Conservation (phyloP, 2,888 invertebrate species). For the Rhagonycha lutea region DNA sequence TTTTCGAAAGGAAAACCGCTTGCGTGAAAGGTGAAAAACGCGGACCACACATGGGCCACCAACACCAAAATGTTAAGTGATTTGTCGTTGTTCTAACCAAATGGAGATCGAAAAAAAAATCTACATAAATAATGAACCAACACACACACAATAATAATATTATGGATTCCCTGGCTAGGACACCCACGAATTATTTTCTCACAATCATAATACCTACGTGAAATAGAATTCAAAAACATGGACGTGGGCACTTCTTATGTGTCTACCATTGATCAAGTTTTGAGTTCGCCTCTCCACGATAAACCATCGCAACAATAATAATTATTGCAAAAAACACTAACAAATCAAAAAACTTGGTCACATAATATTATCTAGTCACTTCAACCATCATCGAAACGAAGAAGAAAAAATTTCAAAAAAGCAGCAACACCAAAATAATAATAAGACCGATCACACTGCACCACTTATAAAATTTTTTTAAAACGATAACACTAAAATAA, state of each 20-base stretch:
- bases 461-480: conserved; percentile 7
- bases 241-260: conserved; percentile 46
- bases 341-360: conserved; percentile 12
- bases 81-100: conserved; percentile 11
- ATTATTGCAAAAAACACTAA: conserved; percentile 26
- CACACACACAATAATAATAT: conserved; percentile 12
- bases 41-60: conserved; percentile 15
- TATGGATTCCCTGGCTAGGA: conserved; percentile 34
- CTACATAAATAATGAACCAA: conserved; percentile 2
- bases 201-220: conserved; percentile 45
- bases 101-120: conserved; percentile 1
- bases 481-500: conserved; percentile 10
- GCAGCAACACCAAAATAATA: background rate
- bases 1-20: background rate
- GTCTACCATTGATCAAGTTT: conserved; percentile 47
- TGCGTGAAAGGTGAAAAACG: background rate
- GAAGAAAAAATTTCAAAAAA: background rate
- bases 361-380: conserved; percentile 20
- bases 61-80: conserved; percentile 10
- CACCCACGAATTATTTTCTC: conserved; percentile 42
- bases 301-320: conserved; percentile 37
- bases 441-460: conserved; percentile 13
- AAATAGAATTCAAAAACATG: conserved; percentile 50
- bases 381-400: conserved; percentile 6
- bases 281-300: conserved; percentile 42